Percentiles rank a stretch among this genome's conserved stretches.
Conservation (phyloP, 1,140 invertebrate species). For the Papilio glaucus region DNA sequence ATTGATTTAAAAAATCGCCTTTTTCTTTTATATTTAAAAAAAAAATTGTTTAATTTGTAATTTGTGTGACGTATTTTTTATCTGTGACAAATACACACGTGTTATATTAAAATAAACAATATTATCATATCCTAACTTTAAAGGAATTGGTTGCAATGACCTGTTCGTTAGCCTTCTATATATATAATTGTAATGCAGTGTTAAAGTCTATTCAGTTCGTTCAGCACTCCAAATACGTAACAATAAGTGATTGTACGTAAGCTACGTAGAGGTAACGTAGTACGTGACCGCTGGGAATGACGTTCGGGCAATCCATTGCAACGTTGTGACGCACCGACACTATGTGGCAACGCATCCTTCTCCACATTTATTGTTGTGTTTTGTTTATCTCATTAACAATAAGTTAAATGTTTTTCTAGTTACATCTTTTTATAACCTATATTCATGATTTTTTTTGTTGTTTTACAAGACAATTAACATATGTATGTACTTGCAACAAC, state of each 20-base stretch:
- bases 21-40: too few relatives aligned
- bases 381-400: conserved; percentile 12
- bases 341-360: neutral
- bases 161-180: neutral
- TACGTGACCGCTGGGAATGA: neutral
- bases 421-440: too few relatives aligned
- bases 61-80: too few relatives aligned
- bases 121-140: neutral
- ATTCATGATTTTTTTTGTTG: too few relatives aligned
- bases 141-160: neutral
- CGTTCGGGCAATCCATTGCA: neutral
- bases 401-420: neutral
- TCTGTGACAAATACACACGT: too few relatives aligned
- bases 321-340: neutral
- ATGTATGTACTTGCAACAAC: too few relatives aligned
- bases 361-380: conserved; percentile 27
- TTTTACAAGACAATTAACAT: too few relatives aligned
- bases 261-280: neutral
- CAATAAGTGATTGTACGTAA: conserved; percentile 20
- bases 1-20: too few relatives aligned
- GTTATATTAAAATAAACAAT: too few relatives aligned
- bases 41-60: too few relatives aligned
- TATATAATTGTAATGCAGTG: neutral
- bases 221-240: conserved; percentile 9
- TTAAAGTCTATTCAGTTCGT: conserved; percentile 8